Base-by-base conservation (phyloP, 2,113 vertebrate genomes). In the Rynchops niger region DNA sequence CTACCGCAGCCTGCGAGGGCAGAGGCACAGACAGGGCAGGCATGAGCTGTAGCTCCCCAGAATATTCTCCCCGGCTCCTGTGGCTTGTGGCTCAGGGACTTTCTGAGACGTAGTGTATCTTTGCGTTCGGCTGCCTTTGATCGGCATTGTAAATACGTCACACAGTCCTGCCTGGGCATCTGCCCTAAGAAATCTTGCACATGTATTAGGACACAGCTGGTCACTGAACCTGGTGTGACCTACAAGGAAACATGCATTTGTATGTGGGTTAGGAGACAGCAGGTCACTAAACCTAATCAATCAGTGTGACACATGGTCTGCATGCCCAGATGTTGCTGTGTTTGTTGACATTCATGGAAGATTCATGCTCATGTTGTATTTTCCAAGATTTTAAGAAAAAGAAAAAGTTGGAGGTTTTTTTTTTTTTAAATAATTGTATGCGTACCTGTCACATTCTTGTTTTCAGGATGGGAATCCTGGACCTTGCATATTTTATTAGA, bases 341-440 rank as follows among this genome's bases (percentile, higher is more conserved):
- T n/a, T 78, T 86, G 15, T 38, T 53, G 50, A 21, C 50, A 19
- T 3, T 69, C 9, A 1, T 42, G 32, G 29, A 71, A 65, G 26
- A 34, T 69, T 77, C 22, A 38, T 38, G 22, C 2, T 58, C 2
- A 4, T 23, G 25, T 1, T 66, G 36, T 36, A 30, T 66, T 95
- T 90, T 63, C 9, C 67, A 90, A 67, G 47, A 34, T 43, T 55
- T 71, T 3, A 56, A 72, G n/a, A 38, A 45, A 73, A 71, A 50
- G 1, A 9, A 17, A 9, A 90, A 43, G 15, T 2, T 45, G 45
- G 17, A 12, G 40, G 10, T 58, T 9, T 32, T 27, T 32, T 8
- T 26, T 56, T 49, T 45, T 30, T n/a, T 9, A 11, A 8, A 15
- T 56, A 32, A 47, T 69, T 0, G 0, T 22, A 29, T n/a, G 9